Conservation (phyloP, 2,113 vertebrate species). For the Mus musculus region DNA sequence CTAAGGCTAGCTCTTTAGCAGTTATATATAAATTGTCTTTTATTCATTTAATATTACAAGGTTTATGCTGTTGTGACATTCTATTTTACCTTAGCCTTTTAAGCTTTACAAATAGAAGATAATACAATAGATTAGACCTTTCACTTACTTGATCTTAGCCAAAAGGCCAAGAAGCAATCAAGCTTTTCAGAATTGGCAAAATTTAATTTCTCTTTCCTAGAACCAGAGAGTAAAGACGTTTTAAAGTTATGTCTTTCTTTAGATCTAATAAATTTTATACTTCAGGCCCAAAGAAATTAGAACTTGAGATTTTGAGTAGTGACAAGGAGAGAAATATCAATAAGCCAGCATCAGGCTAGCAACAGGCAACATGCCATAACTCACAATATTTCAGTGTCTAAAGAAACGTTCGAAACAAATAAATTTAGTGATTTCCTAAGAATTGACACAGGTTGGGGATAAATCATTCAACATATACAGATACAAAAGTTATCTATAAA, state of each 20-base stretch:
- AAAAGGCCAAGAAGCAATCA: background rate
- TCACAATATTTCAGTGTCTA: conserved; percentile 58
- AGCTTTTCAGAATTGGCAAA: conserved; percentile 1
- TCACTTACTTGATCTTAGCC: background rate
- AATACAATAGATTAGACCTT: conserved; percentile 42
- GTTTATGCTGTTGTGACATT: conserved; percentile 28
- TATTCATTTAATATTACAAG: conserved; percentile 31
- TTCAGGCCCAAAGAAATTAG: conserved; percentile 38
- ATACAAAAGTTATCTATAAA: background rate
- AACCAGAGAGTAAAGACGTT: background rate
- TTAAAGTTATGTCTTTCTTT: conserved; percentile 42
- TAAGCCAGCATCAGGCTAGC: background rate
- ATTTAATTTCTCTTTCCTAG: conserved; percentile 23
- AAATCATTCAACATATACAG: conserved; percentile 9
- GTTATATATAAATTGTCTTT: conserved; percentile 10
- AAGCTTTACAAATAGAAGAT: background rate
- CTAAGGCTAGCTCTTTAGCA: background rate
- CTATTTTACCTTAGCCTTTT: conserved; percentile 48
- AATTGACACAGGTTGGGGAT: background rate
- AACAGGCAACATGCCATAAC: background rate
- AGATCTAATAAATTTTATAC: background rate
- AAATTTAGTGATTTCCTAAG: conserved; percentile 33
- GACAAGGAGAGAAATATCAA: background rate
- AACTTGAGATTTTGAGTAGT: conserved; percentile 47
- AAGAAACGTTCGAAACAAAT: conserved; percentile 42